phyloP scores from a whole-genome alignment of 1,140 invertebrate species.

The Megalonaias nervosa region DNA sequence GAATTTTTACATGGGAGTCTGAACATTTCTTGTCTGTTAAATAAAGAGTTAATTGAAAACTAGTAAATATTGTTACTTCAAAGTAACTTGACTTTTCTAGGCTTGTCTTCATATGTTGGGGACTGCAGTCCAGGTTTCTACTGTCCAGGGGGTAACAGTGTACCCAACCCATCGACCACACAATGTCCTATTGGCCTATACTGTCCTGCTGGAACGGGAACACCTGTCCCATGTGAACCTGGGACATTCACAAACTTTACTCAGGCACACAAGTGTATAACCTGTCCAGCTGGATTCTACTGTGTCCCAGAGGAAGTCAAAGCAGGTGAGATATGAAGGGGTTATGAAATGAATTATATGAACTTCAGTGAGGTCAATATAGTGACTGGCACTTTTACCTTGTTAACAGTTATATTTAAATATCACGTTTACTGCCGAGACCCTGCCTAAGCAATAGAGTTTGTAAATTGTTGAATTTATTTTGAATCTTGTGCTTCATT shows the following conservation, averaged over 20 bases:
- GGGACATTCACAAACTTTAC: slow-evolving; percentile 63
- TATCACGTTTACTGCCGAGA: neutral
- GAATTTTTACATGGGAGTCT: too few relatives aligned
- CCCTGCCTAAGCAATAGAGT: neutral
- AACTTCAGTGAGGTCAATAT: too few relatives aligned
- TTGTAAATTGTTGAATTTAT: neutral
- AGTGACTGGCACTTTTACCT: too few relatives aligned
- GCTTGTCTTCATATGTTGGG: slow-evolving; percentile 51
- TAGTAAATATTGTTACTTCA: too few relatives aligned
- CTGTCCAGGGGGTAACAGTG: slow-evolving; percentile 59
- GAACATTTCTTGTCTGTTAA: too few relatives aligned
- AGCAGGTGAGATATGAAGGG: slow-evolving; percentile 40
- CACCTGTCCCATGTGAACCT: slow-evolving; percentile 57
- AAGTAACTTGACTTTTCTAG: slow-evolving; percentile 45
- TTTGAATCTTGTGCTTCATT: neutral
- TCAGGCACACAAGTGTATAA: slow-evolving; percentile 52
- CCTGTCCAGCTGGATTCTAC: slow-evolving; percentile 63
- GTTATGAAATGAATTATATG: too few relatives aligned
- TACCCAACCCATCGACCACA: slow-evolving; percentile 56
- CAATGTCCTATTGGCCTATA: slow-evolving; percentile 65
- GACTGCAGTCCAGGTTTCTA: slow-evolving; percentile 65
- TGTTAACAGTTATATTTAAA: too few relatives aligned
- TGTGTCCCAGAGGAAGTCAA: slow-evolving; percentile 68
- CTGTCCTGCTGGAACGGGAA: slow-evolving; percentile 58
- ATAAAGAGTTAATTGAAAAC: too few relatives aligned